phyloP scores from a whole-genome alignment of 1,140 invertebrate genomes.

The Panagrolaimus sp. region DNA sequence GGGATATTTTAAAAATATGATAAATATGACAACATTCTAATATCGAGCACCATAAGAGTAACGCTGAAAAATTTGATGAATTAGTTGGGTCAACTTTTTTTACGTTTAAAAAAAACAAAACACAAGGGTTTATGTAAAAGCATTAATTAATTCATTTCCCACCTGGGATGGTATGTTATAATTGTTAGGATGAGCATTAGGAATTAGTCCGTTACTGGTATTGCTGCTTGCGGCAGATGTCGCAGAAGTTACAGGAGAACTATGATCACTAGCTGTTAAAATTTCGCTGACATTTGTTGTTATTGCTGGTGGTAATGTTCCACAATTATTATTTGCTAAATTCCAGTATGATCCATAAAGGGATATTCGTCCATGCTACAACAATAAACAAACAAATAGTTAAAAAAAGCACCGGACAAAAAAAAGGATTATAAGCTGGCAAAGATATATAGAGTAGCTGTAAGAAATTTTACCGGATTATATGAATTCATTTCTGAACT shows the following conservation, averaged over 20 bases:
- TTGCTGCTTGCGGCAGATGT: conserved; percentile 7
- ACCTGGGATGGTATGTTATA: conserved; percentile 11
- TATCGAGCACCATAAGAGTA: conserved; percentile 9
- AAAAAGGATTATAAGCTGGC: conserved; percentile 7
- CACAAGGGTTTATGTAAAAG: neutral
- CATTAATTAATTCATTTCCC: conserved; percentile 5
- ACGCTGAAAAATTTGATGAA: conserved; percentile 8
- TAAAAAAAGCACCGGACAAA: conserved; percentile 15
- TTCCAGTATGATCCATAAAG: conserved; percentile 56
- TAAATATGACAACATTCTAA: neutral
- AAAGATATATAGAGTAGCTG: no score
- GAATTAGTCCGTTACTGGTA: conserved; percentile 7
- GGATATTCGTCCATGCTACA: conserved; percentile 43
- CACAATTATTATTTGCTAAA: conserved; percentile 13
- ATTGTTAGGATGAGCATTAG: neutral
- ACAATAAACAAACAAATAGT: conserved; percentile 17
- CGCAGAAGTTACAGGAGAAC: conserved; percentile 2
- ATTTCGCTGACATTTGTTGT: neutral
- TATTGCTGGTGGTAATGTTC: neutral
- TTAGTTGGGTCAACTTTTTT: no score
- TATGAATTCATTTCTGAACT: conserved; percentile 45
- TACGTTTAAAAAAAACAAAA: neutral
- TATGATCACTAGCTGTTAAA: conserved; percentile 1
- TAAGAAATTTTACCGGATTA: conserved; percentile 24
- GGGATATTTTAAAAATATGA: no score